Conservation (phyloP, 2,797 vertebrate species). For the Spheniscus humboldti region DNA sequence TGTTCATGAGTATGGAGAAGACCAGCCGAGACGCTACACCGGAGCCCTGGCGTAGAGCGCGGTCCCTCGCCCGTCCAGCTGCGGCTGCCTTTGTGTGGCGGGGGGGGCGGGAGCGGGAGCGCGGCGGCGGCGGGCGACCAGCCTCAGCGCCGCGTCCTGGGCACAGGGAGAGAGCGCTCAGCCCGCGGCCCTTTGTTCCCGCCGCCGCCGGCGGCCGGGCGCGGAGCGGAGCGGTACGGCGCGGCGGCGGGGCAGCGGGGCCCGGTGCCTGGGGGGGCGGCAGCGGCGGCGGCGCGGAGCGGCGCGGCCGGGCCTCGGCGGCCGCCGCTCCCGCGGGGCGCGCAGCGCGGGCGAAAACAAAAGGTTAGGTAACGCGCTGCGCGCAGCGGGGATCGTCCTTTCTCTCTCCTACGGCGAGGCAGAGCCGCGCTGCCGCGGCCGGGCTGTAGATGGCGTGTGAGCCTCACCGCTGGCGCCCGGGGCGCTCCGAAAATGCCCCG, state of each 20-base stretch:
- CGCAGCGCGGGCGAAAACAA: neutral
- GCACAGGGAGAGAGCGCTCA: conserved; percentile 43
- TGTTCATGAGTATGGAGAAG: conserved; percentile 96
- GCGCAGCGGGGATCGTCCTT: neutral
- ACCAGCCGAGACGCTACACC: conserved; percentile 57
- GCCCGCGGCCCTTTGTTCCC: conserved; percentile 31
- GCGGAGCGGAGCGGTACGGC: neutral
- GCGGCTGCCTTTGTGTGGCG: conserved; percentile 60
- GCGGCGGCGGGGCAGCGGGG: neutral
- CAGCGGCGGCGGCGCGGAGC: too few species aligned
- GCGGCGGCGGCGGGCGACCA: conserved; percentile 5
- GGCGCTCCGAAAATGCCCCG: conserved; percentile 59
- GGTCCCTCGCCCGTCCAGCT: conserved; percentile 60
- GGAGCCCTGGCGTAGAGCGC: conserved; percentile 52
- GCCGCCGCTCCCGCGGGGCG: neutral
- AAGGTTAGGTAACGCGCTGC: neutral
- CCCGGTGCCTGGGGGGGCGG: neutral
- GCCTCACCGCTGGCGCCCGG: conserved; percentile 56
- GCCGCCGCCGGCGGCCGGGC: neutral
- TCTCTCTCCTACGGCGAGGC: conserved; percentile 36
- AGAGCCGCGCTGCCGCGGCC: conserved; percentile 60
- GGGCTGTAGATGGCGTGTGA: conserved; percentile 79
- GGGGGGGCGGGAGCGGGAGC: conserved; percentile 7
- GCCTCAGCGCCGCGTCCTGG: conserved; percentile 56
- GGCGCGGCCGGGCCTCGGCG: neutral